phyloP scores from a whole-genome alignment of 1,140 invertebrate genomes.

The Pseudomyrmex dendroicus region DNA sequence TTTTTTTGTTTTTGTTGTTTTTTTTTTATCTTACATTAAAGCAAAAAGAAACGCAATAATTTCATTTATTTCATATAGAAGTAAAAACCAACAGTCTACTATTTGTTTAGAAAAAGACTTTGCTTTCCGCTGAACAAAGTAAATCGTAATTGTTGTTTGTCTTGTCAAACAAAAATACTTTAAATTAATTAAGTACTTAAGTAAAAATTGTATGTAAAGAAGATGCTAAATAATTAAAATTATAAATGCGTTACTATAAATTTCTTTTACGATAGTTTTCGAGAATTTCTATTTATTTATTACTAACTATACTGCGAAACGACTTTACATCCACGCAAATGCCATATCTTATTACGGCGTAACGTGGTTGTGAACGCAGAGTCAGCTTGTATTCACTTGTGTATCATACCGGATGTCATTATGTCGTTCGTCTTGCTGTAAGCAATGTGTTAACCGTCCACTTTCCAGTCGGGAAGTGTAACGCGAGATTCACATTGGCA shows the following conservation, averaged over 20 bases:
- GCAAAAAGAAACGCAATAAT: not conserved
- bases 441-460: slow-evolving; percentile 61
- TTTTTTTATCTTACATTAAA: slow-evolving; percentile 18
- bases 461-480: slow-evolving; percentile 51
- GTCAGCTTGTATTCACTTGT: slow-evolving; percentile 36
- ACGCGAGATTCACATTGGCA: slow-evolving; percentile 10
- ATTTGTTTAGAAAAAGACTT: too few relatives aligned
- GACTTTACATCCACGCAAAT: slow-evolving; percentile 6
- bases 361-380: slow-evolving; percentile 46
- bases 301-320: not conserved
- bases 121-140: too few relatives aligned
- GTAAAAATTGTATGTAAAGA: not conserved
- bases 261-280: not conserved
- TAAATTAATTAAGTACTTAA: too few relatives aligned
- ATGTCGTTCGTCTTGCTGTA: slow-evolving; percentile 66
- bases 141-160: too few relatives aligned
- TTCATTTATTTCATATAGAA: slow-evolving; percentile 4
- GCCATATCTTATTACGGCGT: slow-evolving; percentile 45
- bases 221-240: not conserved
- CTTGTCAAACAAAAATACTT: too few relatives aligned
- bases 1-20: too few relatives aligned
- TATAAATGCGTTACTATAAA: not conserved
- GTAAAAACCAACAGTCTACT: not conserved
- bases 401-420: slow-evolving; percentile 68
- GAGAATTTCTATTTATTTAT: not conserved